Evolutionary conservation across 1,140 invertebrate genomes (phyloP).

Genomic region (Listronotus oregonensis): DNA sequence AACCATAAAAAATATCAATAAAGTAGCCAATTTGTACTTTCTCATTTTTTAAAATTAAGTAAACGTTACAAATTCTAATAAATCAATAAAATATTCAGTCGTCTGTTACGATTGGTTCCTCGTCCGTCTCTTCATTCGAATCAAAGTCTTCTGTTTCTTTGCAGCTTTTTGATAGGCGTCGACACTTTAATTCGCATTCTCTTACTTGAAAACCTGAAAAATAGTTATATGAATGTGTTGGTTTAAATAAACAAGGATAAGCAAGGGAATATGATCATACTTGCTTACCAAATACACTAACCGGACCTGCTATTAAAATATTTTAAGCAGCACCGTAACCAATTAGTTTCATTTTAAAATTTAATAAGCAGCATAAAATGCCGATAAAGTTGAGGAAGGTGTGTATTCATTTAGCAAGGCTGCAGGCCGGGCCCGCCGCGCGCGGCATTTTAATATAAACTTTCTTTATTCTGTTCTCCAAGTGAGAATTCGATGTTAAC

Average conservation of each 20-base stretch:
- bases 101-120: slow-evolving; percentile 45
- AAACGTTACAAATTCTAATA: slow-evolving; percentile 1
- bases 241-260: background rate
- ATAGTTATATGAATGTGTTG: background rate
- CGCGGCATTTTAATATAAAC: too few species aligned
- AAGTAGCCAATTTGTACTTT: slow-evolving; percentile 34
- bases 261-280: background rate
- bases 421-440: too few species aligned
- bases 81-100: slow-evolving; percentile 31
- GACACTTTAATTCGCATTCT: slow-evolving; percentile 56
- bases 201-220: slow-evolving; percentile 57
- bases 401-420: too few species aligned
- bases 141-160: slow-evolving; percentile 35
- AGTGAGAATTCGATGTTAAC: too few species aligned
- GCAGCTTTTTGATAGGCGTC: slow-evolving; percentile 37
- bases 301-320: too few species aligned
- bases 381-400: too few species aligned
- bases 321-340: too few species aligned
- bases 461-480: too few species aligned
- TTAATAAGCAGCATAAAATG: too few species aligned
- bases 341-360: too few species aligned
- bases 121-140: slow-evolving; percentile 48
- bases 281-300: background rate
- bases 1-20: slow-evolving; percentile 15
- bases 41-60: slow-evolving; percentile 7